Evolutionary conservation across 2,888 invertebrate species (phyloP), one percentile per base, ranked within the genome.

Genomic region (Temnothorax ravouxi): DNA sequence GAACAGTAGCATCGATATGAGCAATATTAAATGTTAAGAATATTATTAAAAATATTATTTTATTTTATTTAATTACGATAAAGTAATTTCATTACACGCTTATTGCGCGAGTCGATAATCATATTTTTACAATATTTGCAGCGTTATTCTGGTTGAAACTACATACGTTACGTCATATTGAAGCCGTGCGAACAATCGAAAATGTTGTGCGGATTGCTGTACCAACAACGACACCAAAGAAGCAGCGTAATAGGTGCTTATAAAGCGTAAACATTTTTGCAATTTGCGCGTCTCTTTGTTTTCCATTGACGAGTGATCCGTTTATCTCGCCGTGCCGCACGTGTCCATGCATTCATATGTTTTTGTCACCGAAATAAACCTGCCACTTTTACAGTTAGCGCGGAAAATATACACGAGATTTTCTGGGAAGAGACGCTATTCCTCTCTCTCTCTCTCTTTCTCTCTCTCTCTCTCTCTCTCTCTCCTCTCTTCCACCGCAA

Each of bases 371-470:
- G 59, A 71, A 50, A 80, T 71, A 47, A 79, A 79, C 59, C 25
- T 21, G 59, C 47, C 59, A 38, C 59, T 80, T 71, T 69, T 77
- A 44, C 29, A 29, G 56, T 44, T 66, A 59, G 44, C 54, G 13
- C 59, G 25, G 59, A 61, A 71, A 80, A 80, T 71, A 80, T 59
- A 50, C 44, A 25, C 34, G 71, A 80, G 71, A 80, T 69, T 79
- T 69, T 59, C 34, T 47, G 38, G 34, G 13, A 25, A 79, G 15
- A 69, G 59, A 59, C 13, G 18, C 29, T 54, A 6, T 29, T 6
- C n/a, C 54, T 29, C 56, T 6, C 34, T 66, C 13, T n/a, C 13
- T 67, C 44, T 38, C 52, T 21, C 41, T 21, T 6, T 34, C 1
- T 34, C 6, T 34, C 44, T 25, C 21, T 59, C 13, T 21, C 13